These are phyloP conservation scores for Smittia sp. DNA, from an alignment of 2,888 invertebrate species.

Conservation along the genomic window DNA sequence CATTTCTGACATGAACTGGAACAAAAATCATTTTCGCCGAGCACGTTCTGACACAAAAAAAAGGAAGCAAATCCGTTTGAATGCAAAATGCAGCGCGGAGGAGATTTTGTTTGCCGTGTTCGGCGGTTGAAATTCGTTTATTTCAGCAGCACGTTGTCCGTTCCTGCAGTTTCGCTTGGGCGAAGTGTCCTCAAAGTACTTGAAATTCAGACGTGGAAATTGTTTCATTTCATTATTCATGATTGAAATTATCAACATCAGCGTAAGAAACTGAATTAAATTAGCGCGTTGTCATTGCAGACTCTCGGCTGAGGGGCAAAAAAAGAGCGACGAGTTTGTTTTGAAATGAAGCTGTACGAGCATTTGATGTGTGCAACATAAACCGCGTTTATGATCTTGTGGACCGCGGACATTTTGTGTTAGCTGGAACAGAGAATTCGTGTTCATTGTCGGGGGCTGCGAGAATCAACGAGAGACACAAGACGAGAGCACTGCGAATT, in stretches of 20 bases:
- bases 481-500: neutral
- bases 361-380: constrained; percentile 23
- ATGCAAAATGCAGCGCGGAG: too few species aligned
- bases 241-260: neutral
- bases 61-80: too few species aligned
- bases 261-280: neutral
- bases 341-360: constrained; percentile 3
- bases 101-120: too few species aligned
- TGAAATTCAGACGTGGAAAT: too few species aligned
- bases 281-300: neutral
- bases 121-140: too few species aligned
- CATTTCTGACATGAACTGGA: too few species aligned
- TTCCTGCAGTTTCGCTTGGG: neutral
- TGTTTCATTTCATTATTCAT: too few species aligned
- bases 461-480: neutral
- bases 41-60: too few species aligned
- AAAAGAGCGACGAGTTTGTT: neutral
- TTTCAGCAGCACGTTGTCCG: too few species aligned
- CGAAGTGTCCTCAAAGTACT: neutral
- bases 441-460: neutral
- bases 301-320: too few species aligned
- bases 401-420: constrained; percentile 16
- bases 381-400: constrained; percentile 38
- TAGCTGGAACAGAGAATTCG: too few species aligned
- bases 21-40: too few species aligned